phyloP scores from a whole-genome alignment of 2,113 vertebrate genomes.

The Protobothrops flavoviridis region DNA sequence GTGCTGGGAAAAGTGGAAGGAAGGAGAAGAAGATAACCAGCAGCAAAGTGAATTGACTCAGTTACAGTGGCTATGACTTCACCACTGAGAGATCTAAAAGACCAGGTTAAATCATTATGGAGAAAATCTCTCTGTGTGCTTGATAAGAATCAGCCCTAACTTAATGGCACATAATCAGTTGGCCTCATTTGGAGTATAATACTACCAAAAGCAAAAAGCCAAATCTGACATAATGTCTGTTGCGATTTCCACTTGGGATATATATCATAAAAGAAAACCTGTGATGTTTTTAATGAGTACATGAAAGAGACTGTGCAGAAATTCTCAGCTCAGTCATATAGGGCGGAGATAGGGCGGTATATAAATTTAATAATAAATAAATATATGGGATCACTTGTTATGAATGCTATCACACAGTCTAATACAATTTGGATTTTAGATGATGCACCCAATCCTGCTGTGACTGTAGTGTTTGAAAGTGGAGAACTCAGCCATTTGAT shows the following conservation, averaged over 20 bases:
- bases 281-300: background rate
- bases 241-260: background rate
- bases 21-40: too few relatives aligned
- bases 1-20: too few relatives aligned
- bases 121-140: background rate
- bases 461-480: background rate
- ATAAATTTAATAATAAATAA: too few relatives aligned
- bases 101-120: too few relatives aligned
- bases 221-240: background rate
- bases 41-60: too few relatives aligned
- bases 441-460: background rate
- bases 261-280: background rate
- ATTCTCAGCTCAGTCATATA: background rate
- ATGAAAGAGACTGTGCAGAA: background rate
- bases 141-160: background rate
- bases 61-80: too few relatives aligned
- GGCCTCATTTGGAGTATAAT: background rate
- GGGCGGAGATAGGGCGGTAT: too few relatives aligned
- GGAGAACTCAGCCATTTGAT: background rate
- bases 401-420: background rate
- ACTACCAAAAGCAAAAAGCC: background rate
- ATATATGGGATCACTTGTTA: background rate
- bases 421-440: background rate
- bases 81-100: too few relatives aligned
- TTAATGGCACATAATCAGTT: background rate